Base-by-base conservation (phyloP, 2,113 vertebrate genomes). In the Callipepla squamata region DNA sequence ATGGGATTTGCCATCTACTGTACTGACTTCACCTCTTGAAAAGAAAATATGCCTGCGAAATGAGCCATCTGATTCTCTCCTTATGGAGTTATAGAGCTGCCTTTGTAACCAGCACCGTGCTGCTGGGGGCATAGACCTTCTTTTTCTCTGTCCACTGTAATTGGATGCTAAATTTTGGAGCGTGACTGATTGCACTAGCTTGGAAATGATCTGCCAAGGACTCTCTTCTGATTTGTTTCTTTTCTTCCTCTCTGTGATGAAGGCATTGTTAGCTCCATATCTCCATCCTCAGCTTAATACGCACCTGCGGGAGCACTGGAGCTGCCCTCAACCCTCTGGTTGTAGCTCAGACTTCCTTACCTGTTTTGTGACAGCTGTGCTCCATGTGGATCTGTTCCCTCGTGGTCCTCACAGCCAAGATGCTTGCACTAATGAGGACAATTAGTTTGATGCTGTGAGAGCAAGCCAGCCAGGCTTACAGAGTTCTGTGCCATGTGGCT, bases 381-480 rank as follows among this genome's bases (percentile, higher is more conserved):
- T 53, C 55, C 9, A 2, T 5, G 2, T 1, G 4, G n/a, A 12
- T 17, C 21, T 36, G 22, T 47, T 17, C 59, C 44, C 28, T 66
- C 11, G 0, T 19, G 1, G 3, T 44, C 20, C 63, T 45, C 11
- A 12, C 13, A 5, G 6, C 26, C 48, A 17, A 4, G 20, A 2
- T 26, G 7, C 42, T 50, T 45, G 48, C 53, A 15, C 78, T 55
- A 2, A 57, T 11, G n/a, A 23, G 3, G 19, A 8, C 25, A 2
- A 19, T 11, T 4, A 7, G 26, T 9, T 23, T 5, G 28, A 11
- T 20, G 21, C 58, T 40, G 30, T 26, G 69, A 57, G 67, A 55
- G 65, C 22, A 50, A 47, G 16, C 32, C 1, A 42, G 9, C 9
- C 8, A 5, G 48, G 61, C 38, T 45, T 34, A 6, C 42, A 4